A percentile compares a stretch with the other conserved stretches of the same genome.
These are phyloP conservation scores for Orchesellides sinensis DNA, from an alignment of 2,888 invertebrate genomes.

Conservation along the genomic window DNA sequence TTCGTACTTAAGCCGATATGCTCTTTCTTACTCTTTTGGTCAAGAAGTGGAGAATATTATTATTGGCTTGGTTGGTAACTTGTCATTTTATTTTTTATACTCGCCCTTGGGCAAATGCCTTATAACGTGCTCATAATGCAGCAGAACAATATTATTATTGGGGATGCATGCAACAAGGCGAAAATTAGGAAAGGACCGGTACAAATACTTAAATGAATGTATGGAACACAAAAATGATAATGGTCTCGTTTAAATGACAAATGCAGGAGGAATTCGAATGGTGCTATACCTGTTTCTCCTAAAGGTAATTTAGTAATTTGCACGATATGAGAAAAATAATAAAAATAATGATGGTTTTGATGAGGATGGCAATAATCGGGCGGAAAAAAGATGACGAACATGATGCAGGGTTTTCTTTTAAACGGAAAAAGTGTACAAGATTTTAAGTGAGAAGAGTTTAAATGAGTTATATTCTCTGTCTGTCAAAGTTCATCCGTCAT, in stretches of 20 bases:
- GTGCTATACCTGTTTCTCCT: neutral
- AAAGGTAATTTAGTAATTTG: conserved; percentile 32
- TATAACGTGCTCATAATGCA: neutral
- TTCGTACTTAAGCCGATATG: too few relatives aligned
- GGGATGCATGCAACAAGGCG: conserved; percentile 13
- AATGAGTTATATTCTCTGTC: conserved; percentile 52
- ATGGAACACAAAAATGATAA: conserved; percentile 41
- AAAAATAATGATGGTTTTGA: conserved; percentile 59
- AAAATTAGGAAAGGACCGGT: conserved; percentile 53
- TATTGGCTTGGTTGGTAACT: neutral
- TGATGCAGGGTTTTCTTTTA: neutral
- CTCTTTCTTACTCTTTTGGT: conserved; percentile 3
- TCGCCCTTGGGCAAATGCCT: neutral
- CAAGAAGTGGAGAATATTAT: neutral
- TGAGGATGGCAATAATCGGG: too few relatives aligned
- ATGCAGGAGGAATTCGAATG: conserved; percentile 17
- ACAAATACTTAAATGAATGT: too few relatives aligned
- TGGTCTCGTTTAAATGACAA: conserved; percentile 67
- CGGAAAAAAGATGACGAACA: conserved; percentile 14
- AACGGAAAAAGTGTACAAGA: neutral
- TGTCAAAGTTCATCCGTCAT: conserved; percentile 64
- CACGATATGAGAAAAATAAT: conserved; percentile 63
- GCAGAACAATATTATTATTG: neutral
- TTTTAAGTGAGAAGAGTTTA: conserved; percentile 8
- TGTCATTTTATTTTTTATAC: neutral